Evolutionary conservation across 2,888 invertebrate species (phyloP).

Genomic region (Euphydryas editha): DNA sequence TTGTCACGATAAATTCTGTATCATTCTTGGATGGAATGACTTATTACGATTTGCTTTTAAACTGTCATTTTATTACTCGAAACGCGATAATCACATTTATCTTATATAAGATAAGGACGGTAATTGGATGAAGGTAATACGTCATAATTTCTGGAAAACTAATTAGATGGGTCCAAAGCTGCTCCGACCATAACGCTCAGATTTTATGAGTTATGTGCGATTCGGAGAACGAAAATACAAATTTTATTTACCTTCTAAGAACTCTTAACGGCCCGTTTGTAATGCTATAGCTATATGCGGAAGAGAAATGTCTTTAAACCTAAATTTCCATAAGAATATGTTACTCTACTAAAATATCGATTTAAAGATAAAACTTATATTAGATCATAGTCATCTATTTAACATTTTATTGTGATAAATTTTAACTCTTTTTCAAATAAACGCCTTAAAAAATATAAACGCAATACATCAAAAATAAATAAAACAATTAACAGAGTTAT

Average conservation of each 20-base stretch:
- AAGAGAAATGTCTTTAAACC: constrained; percentile 1
- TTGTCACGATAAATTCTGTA: constrained; percentile 22
- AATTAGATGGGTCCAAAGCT: constrained; percentile 59
- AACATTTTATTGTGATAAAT: too few species aligned
- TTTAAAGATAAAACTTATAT: neutral
- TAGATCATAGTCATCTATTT: neutral
- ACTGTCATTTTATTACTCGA: constrained; percentile 7
- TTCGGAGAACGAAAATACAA: constrained; percentile 54
- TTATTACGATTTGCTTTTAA: constrained; percentile 25
- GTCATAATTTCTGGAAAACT: constrained; percentile 46
- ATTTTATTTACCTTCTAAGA: constrained; percentile 42
- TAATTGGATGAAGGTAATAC: constrained; percentile 21
- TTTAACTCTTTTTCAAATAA: too few species aligned
- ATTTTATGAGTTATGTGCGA: constrained; percentile 62
- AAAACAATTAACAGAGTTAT: too few species aligned
- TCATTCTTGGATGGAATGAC: constrained; percentile 19
- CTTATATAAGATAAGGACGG: constrained; percentile 2
- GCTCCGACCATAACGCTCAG: constrained; percentile 50
- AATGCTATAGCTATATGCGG: neutral
- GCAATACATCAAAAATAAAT: too few species aligned
- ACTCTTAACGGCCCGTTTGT: constrained; percentile 23
- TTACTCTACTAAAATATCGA: neutral
- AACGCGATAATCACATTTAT: constrained; percentile 17
- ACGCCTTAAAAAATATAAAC: too few species aligned
- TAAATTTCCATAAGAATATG: too few species aligned